phyloP scores from a whole-genome alignment of 92 coral and sea anemone genomes.

The Hydrozoanthus gracilis region DNA sequence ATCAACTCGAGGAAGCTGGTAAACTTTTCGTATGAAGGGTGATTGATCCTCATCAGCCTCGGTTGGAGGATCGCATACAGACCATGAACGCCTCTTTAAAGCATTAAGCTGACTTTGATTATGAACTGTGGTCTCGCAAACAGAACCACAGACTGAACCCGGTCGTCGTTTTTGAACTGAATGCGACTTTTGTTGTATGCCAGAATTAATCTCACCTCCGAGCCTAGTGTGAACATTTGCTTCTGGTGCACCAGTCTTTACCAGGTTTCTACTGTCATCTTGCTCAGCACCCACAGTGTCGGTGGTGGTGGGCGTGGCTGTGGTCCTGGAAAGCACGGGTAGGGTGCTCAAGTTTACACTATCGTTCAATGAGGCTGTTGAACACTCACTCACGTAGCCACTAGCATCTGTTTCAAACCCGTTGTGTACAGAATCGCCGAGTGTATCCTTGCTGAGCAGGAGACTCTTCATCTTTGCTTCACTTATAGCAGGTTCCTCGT shows the following conservation, averaged over 20 bases:
- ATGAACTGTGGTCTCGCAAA: neutral
- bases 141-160: constrained; percentile 6
- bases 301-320: neutral
- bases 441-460: neutral
- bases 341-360: constrained; percentile 11
- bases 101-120: neutral
- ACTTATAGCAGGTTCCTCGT: neutral
- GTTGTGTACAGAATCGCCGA: neutral
- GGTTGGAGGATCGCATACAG: constrained; percentile 25
- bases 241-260: neutral
- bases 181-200: neutral
- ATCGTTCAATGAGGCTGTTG: neutral
- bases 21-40: constrained; percentile 45
- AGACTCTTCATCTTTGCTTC: neutral
- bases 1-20: neutral
- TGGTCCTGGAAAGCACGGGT: constrained; percentile 11
- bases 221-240: neutral
- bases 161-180: constrained; percentile 4
- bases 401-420: constrained; percentile 42
- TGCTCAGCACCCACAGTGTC: neutral
- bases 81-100: constrained; percentile 40
- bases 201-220: neutral
- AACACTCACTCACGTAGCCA: constrained; percentile 35
- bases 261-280: neutral
- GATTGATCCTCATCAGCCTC: constrained; percentile 27